Evolutionary conservation across 2,888 invertebrate species (phyloP).

Genomic region (Nomada lathburiana): DNA sequence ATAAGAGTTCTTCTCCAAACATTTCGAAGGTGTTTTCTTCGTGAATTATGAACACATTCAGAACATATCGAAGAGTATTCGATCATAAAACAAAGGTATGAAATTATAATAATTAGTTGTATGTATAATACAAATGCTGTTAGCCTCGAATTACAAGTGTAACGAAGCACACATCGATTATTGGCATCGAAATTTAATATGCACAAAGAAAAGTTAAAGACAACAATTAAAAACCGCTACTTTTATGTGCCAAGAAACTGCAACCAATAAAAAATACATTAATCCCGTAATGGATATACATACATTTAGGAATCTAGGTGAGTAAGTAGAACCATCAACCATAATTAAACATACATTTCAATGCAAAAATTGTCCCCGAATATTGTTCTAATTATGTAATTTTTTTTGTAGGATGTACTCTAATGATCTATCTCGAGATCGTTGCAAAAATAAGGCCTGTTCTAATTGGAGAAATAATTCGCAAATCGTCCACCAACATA

Average conservation of each 20-base stretch:
- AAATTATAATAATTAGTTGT: too few relatives aligned
- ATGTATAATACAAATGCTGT: not conserved
- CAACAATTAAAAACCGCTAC: not conserved
- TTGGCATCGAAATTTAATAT: not conserved
- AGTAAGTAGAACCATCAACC: not conserved
- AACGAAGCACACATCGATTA: not conserved
- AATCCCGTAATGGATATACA: not conserved
- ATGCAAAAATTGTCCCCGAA: not conserved
- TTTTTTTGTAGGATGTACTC: not conserved
- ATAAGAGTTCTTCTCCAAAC: not conserved
- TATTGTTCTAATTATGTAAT: not conserved
- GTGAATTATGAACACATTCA: not conserved
- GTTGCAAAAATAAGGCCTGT: not conserved
- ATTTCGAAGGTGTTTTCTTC: not conserved
- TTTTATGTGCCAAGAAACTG: not conserved
- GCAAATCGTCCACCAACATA: not conserved
- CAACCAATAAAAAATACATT: not conserved
- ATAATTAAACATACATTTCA: not conserved
- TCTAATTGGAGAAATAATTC: conserved; percentile 11
- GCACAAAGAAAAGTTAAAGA: not conserved
- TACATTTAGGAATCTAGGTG: not conserved
- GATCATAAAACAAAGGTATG: too few relatives aligned
- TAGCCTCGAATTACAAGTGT: not conserved
- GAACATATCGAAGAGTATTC: too few relatives aligned
- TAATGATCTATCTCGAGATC: not conserved